Base-by-base conservation (phyloP, 2,888 invertebrate species). In the Sinohyriopsis cumingii region DNA sequence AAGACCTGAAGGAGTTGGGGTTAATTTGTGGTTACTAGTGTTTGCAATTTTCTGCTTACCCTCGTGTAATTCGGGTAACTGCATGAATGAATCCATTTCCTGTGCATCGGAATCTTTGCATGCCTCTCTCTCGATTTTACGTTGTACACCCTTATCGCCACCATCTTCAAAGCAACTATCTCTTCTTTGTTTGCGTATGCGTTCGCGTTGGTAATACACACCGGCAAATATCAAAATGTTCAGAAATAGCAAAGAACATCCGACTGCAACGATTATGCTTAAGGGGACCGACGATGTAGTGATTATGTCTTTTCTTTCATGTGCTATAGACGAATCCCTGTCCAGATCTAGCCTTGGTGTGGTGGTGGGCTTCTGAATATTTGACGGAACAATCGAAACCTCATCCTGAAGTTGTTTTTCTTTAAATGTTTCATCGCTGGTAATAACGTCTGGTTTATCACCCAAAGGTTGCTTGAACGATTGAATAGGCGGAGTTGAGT, bases 141-240 rank as follows among this genome's bases (percentile, higher is more conserved):
- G 53, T 57, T 54, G 33, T 59, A 53, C 55, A 24, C 61, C 59
- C 1, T 55, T 64, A 24, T 65, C 56, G 45, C 63, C 63, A 72
- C 75, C 72, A 71, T 71, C 65, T 71, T 77, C 59, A 68, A 63
- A 24, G 61, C 69, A 33, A 72, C 70, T 60, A 22, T 72, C 69
- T 25, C 75, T 72, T 56, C 81, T 77, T 67, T 86, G 72, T 71
- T 83, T 84, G 63, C 82, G 80, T 28, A 88, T 85, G 28, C 86
- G 73, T 68, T 90, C 89, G 70, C 91, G 82, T 87, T 97, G 97
- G 88, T 97, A 97, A 89, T 97, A 97, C 0, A 97, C 96, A 5
- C 96, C 97, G 67, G 97, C 97, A 88, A 97, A 97, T 86, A 98
- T 96, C 53, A 97, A 91, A 62, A 97, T 95, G 88, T 98, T 98